These are phyloP conservation scores for Limonius californicus DNA, from an alignment of 1,140 invertebrate species.

Conservation along the genomic window DNA sequence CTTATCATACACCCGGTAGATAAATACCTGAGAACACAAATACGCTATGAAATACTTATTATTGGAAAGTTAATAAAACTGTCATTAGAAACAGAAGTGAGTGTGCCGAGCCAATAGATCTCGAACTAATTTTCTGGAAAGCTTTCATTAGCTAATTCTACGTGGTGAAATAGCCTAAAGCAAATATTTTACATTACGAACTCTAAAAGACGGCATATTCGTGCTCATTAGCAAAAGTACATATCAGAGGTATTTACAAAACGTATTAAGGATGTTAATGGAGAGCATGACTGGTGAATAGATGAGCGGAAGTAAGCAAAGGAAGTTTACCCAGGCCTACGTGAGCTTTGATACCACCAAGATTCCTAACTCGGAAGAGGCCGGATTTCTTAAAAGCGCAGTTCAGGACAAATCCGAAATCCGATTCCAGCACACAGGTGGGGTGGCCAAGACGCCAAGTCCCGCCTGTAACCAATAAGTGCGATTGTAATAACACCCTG, in stretches of 20 bases:
- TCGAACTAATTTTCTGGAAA: background rate
- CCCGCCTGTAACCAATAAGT: conserved; percentile 45
- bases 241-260: background rate
- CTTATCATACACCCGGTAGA: too few species aligned
- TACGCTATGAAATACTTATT: background rate
- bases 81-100: background rate
- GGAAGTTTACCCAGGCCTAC: conserved; percentile 73
- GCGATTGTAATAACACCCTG: background rate
- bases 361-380: conserved; percentile 81
- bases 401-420: conserved; percentile 82
- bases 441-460: conserved; percentile 51
- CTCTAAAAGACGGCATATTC: background rate
- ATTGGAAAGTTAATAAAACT: conserved; percentile 8
- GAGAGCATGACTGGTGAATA: background rate
- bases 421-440: conserved; percentile 81
- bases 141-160: background rate
- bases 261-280: conserved; percentile 3
- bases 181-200: background rate
- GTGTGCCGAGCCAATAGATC: background rate
- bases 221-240: background rate
- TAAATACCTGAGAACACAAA: background rate
- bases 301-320: conserved; percentile 11
- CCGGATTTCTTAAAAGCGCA: conserved; percentile 88
- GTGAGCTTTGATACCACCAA: conserved; percentile 83
- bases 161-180: background rate